A percentile compares a stretch with the other conserved stretches of the same genome.
These are phyloP conservation scores for Willisornis vidua DNA, from an alignment of 2,113 vertebrate species.

Conservation along the genomic window DNA sequence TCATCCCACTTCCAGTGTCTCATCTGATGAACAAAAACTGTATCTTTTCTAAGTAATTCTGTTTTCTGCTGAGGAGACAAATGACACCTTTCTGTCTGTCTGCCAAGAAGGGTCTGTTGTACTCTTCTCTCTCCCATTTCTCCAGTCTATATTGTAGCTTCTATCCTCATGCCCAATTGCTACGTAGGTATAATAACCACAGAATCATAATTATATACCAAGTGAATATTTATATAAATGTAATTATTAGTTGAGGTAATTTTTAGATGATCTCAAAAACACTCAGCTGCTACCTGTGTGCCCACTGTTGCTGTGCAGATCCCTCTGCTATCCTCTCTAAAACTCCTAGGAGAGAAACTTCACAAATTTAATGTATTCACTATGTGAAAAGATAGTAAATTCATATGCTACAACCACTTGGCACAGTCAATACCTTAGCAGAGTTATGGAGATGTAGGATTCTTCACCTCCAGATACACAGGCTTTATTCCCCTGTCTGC, in stretches of 20 bases:
- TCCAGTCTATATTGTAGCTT: background rate
- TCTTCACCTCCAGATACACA: background rate
- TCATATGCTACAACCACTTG: background rate
- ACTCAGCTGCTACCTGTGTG: background rate
- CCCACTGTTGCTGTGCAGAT: background rate
- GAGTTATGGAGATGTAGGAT: background rate
- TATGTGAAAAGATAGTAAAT: background rate
- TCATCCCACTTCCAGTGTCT: background rate
- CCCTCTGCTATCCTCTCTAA: background rate
- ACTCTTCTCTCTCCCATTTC: background rate
- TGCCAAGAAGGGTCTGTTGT: background rate
- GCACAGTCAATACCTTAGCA: background rate
- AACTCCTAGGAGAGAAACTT: background rate
- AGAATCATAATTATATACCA: background rate
- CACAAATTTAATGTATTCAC: background rate
- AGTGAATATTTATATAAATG: background rate
- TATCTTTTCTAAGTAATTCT: background rate
- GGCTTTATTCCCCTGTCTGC: background rate
- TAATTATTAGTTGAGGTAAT: background rate
- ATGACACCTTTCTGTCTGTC: background rate
- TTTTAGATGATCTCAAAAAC: background rate
- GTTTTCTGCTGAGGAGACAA: background rate
- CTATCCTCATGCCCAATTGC: background rate
- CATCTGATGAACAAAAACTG: accelerated
- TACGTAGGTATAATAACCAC: background rate